Evolutionary conservation across 1,140 invertebrate species (phyloP).

Genomic region (Tribolium castaneum): DNA sequence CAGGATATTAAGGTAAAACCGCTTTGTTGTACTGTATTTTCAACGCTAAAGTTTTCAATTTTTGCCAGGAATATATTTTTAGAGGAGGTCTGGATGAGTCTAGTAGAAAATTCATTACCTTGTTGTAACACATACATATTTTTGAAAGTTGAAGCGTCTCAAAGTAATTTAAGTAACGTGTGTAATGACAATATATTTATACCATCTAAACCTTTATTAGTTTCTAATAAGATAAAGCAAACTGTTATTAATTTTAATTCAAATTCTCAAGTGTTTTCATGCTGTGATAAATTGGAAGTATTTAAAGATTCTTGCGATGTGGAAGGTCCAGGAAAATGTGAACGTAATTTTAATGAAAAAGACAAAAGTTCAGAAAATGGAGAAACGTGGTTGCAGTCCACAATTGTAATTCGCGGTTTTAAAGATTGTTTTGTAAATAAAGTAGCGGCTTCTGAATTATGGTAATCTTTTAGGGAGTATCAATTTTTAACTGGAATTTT

Average conservation of each 20-base stretch:
- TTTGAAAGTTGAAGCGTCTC: conserved; percentile 42
- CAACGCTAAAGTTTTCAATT: conserved; percentile 15
- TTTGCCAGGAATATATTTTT: conserved; percentile 50
- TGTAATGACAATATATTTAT: conserved; percentile 44
- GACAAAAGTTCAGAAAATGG: neutral
- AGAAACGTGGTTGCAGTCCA: conserved; percentile 49
- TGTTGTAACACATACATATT: conserved; percentile 53
- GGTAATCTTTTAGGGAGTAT: conserved; percentile 38
- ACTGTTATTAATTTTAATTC: conserved; percentile 46
- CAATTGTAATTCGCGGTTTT: conserved; percentile 50
- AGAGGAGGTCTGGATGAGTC: conserved; percentile 49
- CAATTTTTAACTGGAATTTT: neutral
- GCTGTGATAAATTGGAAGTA: conserved; percentile 49
- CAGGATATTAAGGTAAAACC: conserved; percentile 51
- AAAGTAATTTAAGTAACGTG: neutral
- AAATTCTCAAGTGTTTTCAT: conserved; percentile 33
- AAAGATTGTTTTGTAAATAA: conserved; percentile 57
- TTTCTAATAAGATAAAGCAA: conserved; percentile 47
- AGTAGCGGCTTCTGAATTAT: conserved; percentile 52
- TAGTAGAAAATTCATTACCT: conserved; percentile 41
- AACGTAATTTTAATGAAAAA: conserved; percentile 5
- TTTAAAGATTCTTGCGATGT: conserved; percentile 45
- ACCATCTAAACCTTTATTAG: conserved; percentile 37
- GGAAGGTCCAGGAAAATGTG: neutral
- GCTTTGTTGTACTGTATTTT: neutral